Conservation (phyloP, 2,113 vertebrate species). For the Otocyon megalotis region DNA sequence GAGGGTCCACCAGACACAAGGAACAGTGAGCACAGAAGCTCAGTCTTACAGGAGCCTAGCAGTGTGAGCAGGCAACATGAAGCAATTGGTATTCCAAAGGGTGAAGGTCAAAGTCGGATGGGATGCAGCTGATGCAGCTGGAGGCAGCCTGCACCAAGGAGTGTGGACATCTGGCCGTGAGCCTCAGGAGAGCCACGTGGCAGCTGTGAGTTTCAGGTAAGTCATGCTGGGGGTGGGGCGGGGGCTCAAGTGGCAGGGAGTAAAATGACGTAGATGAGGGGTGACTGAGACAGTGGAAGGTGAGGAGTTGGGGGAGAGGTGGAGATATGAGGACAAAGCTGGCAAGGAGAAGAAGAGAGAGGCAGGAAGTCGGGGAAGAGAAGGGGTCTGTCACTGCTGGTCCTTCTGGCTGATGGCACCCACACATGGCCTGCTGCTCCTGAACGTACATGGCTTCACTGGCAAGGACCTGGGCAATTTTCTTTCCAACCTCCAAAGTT, state of each 20-base stretch:
- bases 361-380: fast-evolving
- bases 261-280: not conserved
- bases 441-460: not conserved
- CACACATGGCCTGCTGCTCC: not conserved
- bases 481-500: not conserved
- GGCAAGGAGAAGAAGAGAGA: not conserved
- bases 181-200: fast-evolving
- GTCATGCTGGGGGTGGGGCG: not conserved
- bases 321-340: not conserved
- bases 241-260: not conserved
- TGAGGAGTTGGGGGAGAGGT: not conserved
- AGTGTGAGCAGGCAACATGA: fast-evolving
- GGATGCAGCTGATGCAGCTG: not conserved
- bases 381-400: fast-evolving
- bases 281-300: not conserved
- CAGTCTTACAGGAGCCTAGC: not conserved
- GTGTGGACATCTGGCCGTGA: fast-evolving
- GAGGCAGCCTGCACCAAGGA: not conserved
- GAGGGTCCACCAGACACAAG: not conserved
- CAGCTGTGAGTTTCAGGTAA: not conserved
- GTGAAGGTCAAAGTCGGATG: fast-evolving
- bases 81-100: not conserved
- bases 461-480: not conserved
- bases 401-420: fast-evolving
- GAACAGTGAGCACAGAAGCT: not conserved